Evolutionary conservation across 2,113 vertebrate genomes (phyloP).

Genomic region (Mionectes macconnelli): DNA sequence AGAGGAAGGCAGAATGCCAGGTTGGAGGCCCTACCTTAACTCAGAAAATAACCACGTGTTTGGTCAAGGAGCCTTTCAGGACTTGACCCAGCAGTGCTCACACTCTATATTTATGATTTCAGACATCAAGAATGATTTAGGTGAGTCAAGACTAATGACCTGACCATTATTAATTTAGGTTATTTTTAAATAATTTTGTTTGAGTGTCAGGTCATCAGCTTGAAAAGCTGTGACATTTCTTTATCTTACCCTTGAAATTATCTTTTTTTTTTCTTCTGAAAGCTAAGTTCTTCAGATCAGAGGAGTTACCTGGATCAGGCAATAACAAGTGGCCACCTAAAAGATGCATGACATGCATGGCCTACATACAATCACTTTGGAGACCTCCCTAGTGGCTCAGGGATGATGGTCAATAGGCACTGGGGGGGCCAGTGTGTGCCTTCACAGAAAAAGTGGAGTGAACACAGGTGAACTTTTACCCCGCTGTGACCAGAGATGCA

Average conservation of each 20-base stretch:
- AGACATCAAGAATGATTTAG: neutral
- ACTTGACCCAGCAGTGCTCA: neutral
- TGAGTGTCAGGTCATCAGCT: neutral
- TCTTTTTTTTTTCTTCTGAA: neutral
- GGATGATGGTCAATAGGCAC: neutral
- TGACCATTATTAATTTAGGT: neutral
- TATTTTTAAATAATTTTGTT: neutral
- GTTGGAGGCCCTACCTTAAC: neutral
- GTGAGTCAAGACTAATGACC: neutral
- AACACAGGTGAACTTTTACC: neutral
- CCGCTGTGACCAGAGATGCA: neutral
- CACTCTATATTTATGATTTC: neutral
- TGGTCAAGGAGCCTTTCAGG: neutral
- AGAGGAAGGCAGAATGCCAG: neutral
- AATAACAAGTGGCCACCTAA: neutral
- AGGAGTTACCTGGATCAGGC: neutral
- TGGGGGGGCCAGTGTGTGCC: neutral
- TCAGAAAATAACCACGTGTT: neutral
- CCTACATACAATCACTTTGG: neutral
- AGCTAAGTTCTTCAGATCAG: neutral
- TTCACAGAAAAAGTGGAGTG: neutral
- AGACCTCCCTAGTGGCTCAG: neutral
- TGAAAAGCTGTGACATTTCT: neutral
- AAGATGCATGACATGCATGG: neutral
- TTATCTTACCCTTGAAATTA: neutral